These are phyloP conservation scores for Chaetodon trifascialis DNA, from an alignment of 2,113 vertebrate genomes.

Conservation along the genomic window DNA sequence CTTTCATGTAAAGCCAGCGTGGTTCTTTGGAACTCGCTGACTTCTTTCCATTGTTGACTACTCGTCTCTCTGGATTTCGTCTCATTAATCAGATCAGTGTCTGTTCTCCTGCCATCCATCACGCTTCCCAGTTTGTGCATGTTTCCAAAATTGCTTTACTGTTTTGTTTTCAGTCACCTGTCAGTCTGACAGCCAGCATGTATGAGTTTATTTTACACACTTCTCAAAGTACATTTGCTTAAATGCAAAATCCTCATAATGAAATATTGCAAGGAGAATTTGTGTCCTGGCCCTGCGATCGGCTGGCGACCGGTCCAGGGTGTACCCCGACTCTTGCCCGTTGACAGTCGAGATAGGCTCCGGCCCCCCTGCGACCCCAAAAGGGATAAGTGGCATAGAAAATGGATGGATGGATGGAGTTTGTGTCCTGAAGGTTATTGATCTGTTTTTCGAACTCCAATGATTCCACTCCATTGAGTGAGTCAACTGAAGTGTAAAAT, in stretches of 20 bases:
- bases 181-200: neutral
- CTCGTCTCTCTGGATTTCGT: constrained; percentile 9
- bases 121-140: constrained; percentile 15
- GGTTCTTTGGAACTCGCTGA: constrained; percentile 4
- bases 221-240: neutral
- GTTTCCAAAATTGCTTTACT: neutral
- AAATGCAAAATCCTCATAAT: neutral
- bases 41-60: constrained; percentile 17
- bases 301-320: too few species aligned
- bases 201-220: neutral
- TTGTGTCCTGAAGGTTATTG: neutral
- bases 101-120: neutral
- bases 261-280: neutral
- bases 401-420: too few species aligned
- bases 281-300: too few species aligned
- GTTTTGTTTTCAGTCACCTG: neutral
- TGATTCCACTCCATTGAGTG: neutral
- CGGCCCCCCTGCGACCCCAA: too few species aligned
- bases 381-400: too few species aligned
- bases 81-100: constrained; percentile 34
- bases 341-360: too few species aligned
- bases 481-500: constrained; percentile 9
- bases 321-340: too few species aligned
- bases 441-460: neutral
- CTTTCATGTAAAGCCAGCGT: constrained; percentile 24